These are phyloP conservation scores for Diplazon laetatorius DNA, from an alignment of 2,888 invertebrate genomes.

Conservation along the genomic window DNA sequence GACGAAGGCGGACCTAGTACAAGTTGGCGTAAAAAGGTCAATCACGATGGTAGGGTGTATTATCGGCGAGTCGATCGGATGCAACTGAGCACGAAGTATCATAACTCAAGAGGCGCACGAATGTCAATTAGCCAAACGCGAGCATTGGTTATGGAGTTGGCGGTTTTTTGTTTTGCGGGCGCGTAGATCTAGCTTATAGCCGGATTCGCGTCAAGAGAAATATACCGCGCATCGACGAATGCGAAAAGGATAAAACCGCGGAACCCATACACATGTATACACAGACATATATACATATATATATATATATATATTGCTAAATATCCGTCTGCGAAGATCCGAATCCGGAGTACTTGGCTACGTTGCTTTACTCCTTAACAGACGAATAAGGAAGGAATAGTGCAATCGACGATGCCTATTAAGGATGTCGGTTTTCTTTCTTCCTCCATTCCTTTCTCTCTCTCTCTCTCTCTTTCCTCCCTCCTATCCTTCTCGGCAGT, in stretches of 20 bases:
- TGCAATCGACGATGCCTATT: conserved; percentile 54
- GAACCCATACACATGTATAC: conserved; percentile 1
- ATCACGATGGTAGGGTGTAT: conserved; percentile 69
- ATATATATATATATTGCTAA: conserved; percentile 63
- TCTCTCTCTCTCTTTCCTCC: not conserved
- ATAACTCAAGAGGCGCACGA: conserved; percentile 70
- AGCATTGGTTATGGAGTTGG: conserved; percentile 59
- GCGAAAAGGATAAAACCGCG: conserved; percentile 35
- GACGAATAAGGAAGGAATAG: conserved; percentile 58
- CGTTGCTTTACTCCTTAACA: conserved; percentile 13
- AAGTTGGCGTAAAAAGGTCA: conserved; percentile 65
- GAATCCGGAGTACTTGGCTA: conserved; percentile 55
- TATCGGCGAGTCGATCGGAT: conserved; percentile 69
- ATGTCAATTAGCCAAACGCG: conserved; percentile 73
- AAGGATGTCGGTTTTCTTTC: conserved; percentile 23
- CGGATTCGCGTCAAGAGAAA: not conserved
- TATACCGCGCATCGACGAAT: conserved; percentile 39
- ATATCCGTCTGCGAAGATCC: conserved; percentile 49
- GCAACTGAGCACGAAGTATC: conserved; percentile 65
- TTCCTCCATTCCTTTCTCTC: conserved; percentile 5
- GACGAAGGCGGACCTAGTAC: too few species aligned
- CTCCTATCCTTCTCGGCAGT: conserved; percentile 4
- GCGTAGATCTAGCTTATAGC: conserved; percentile 45
- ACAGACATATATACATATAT: too few species aligned
- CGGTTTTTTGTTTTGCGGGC: conserved; percentile 58